Percentiles rank a stretch among this genome's conserved stretches.
These are phyloP conservation scores for Coturnix japonica DNA, from an alignment of 2,113 vertebrate species.

Conservation along the genomic window DNA sequence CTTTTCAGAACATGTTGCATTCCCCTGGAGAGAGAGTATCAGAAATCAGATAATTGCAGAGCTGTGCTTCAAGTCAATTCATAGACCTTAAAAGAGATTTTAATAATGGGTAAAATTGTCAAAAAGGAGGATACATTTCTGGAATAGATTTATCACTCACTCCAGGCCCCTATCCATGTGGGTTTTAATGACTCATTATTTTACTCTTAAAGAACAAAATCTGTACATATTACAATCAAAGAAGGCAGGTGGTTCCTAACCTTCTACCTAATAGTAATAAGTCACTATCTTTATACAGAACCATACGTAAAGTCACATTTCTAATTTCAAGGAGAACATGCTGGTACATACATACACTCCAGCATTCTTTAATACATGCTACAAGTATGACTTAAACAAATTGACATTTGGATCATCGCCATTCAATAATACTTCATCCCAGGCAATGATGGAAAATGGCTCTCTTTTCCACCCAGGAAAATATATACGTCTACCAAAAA, in stretches of 20 bases:
- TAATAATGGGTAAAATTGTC: not conserved
- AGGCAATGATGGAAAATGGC: not conserved
- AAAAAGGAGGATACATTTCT: constrained; percentile 17
- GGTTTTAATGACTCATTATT: not conserved
- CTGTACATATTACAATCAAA: not conserved
- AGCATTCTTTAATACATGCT: not conserved
- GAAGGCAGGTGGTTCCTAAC: not conserved
- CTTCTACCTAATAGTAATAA: not conserved
- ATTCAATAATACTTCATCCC: not conserved
- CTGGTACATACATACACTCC: not conserved
- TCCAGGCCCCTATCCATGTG: not conserved
- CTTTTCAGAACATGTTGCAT: not conserved
- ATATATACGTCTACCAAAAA: not conserved
- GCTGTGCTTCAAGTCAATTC: constrained; percentile 43
- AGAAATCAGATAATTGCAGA: not conserved
- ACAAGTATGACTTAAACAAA: not conserved
- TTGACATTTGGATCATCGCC: not conserved
- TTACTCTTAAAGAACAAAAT: not conserved
- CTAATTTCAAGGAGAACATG: not conserved
- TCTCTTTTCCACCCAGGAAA: fast-evolving
- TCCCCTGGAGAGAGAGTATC: not conserved
- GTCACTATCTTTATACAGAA: not conserved
- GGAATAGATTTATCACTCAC: not conserved
- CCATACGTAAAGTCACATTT: not conserved
- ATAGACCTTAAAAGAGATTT: constrained; percentile 9